Evolutionary conservation across 2,888 invertebrate genomes (phyloP), one percentile per base, ranked within the genome.

Genomic region (Diplolepis rosae): DNA sequence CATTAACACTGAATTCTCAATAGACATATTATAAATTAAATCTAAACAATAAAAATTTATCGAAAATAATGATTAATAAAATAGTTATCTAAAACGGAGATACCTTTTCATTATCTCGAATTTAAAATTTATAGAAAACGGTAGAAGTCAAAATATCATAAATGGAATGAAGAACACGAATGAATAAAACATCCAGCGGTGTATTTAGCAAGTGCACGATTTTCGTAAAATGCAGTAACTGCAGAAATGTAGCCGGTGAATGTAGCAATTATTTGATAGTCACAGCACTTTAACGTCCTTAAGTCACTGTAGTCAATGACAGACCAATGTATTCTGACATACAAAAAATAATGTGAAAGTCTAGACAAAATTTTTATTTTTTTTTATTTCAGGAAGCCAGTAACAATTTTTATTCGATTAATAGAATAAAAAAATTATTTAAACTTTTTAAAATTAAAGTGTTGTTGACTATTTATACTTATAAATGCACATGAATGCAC

Each of bases 201-300:
- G 32, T 27, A 15, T 42, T n/a, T 5, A 50, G 56, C 39, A 27
- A 52, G 48, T 30, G 9, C 3, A 56, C 50, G 51, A 65, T 39
- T 61, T 39, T 4, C n/a, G n/a, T 39, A 61, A 61, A 61, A 22
- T 61, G 61, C 61, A 61, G n/a, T 61, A 39, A 24, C 39, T 61
- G 61, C 61, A 61, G n/a, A 61, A 61, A 22, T 61, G 27, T 61
- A 39, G 61, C n/a, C 24, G 22, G 61, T 61, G 61, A 61, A 56
- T 56, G 32, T 56, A 61, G 39, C 22, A 61, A 39, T 39, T 61
- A 61, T 61, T 61, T 61, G 61, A 61, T 61, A 61, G 61, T 39
- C 61, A 39, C 39, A 61, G 61, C 61, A 61, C 13, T 61, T 39
- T 27, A 61, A 61, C 39, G n/a, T n/a, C n/a, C n/a, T n/a, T n/a